Base-by-base conservation (phyloP, 1,140 invertebrate species). In the Thaumatotibia leucotreta region DNA sequence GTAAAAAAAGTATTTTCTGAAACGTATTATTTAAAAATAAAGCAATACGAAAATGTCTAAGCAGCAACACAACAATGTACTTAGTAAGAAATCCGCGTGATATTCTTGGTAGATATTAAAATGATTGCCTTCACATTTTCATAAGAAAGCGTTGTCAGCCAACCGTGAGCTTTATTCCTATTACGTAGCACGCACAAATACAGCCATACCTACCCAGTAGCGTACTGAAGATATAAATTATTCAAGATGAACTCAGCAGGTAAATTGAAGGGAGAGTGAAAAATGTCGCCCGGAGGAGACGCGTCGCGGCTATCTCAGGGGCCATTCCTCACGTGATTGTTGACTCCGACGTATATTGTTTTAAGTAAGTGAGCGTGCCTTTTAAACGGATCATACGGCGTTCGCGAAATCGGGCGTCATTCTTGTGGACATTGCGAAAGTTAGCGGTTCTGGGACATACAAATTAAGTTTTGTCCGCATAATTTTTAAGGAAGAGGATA, bases 181-280 rank as follows among this genome's bases (percentile, higher is more conserved):
- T 20, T 31, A n/a, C 24, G 23, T 58, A 58, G 8, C 52, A 58
- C 29, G 24, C 24, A 49, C n/a, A 49, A 11, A n/a, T 23, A 64
- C 14, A 20, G 0, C n/a, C 17, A 23, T 24, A 27, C 2, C 33
- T 35, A 27, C 2, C 33, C 23, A 27, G 17, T 39, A 66, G 52
- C 68, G 50, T 61, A 32, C 35, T 67, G 33, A 10, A 31, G 64
- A 67, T 70, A 78, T 80, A 78, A 78, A 76, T 78, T 75, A 78
- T 74, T 79, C 72, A 69, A 63, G 72, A 70, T 77, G 70, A 78
- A 74, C 68, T 75, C 70, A 70, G 69, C 49, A 65, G 65, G 69
- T 70, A 75, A 76, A 73, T 78, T 74, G 65, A 76, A 64, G 52
- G 71, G 45, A 67, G 70, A 72, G 70, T 74, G 75, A 81, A 72